Evolutionary conservation across 2,888 invertebrate genomes (phyloP), one percentile per base, ranked within the genome.

Genomic region (Nephrotoma appendiculata): DNA sequence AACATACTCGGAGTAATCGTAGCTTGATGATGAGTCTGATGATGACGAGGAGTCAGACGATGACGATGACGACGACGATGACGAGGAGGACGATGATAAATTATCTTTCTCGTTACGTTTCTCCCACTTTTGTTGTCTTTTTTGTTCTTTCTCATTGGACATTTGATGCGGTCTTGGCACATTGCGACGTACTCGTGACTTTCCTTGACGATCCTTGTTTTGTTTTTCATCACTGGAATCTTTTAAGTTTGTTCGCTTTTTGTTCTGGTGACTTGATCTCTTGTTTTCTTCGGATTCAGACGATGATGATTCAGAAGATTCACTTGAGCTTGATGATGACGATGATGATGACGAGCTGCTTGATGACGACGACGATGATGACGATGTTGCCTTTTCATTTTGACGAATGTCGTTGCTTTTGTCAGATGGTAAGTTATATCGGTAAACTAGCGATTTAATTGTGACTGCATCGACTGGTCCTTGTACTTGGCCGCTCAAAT

Each of bases 381-480:
- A 12, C 11, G 31, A 86, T 86, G 83, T 42, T 44, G 44, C 15
- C 83, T 85, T 41, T 31, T 57, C 71, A 87, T 41, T 86, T 43
- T 57, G 86, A 15, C 88, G 88, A 44, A 88, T 87, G 31, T 87
- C 87, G 87, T 91, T 90, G 19, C 89, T 88, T 44, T 88, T 83
- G 86, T 90, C 89, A 86, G 90, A 91, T 48, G 91, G 90, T n/a
- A 89, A 89, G 88, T 91, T 91, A 89, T 92, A 93, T 52, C 90
- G 90, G 90, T 94, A 95, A 5, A 94, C 91, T 11, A 95, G 92
- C 88, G 92, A 93, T 86, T 90, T 90, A 41, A 93, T 91, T 15
- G 41, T 12, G 3, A 52, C 41, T 86, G 91, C 91, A 87, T 91
- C 90, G 87, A 92, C 90, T 86, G 92, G 91, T 88, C 89, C 91